phyloP scores from a whole-genome alignment of 2,113 vertebrate genomes.

The Alethe diademata region DNA sequence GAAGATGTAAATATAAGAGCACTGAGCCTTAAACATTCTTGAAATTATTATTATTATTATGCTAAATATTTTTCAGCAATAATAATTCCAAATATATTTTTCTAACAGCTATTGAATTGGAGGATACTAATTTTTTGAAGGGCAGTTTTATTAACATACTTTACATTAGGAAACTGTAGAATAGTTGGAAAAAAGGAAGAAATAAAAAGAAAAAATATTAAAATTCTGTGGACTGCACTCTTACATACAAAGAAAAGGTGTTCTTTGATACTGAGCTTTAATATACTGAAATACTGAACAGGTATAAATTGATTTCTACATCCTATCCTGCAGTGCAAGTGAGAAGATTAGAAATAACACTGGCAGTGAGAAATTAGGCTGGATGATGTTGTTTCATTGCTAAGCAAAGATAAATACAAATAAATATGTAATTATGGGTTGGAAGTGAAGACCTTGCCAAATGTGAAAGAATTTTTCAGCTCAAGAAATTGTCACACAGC shows the following conservation, averaged over 20 bases:
- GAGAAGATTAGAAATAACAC: not conserved
- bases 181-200: rapidly evolving
- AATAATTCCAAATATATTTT: not conserved
- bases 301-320: not conserved
- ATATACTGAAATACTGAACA: not conserved
- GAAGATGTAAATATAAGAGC: not conserved
- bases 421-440: not conserved
- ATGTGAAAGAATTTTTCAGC: not conserved
- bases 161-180: not conserved
- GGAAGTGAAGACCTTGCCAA: not conserved
- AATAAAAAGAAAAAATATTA: not conserved
- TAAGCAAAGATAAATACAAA: not conserved
- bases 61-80: not conserved
- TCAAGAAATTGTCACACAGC: too few relatives aligned
- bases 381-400: not conserved
- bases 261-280: not conserved
- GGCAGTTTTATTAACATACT: not conserved
- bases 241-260: not conserved
- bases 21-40: rapidly evolving
- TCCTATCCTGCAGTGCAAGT: not conserved
- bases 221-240: not conserved
- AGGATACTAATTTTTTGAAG: not conserved
- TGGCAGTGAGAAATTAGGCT: not conserved
- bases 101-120: not conserved
- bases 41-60: not conserved